phyloP scores from a whole-genome alignment of 2,113 vertebrate species.

The Hiodon tergisus region DNA sequence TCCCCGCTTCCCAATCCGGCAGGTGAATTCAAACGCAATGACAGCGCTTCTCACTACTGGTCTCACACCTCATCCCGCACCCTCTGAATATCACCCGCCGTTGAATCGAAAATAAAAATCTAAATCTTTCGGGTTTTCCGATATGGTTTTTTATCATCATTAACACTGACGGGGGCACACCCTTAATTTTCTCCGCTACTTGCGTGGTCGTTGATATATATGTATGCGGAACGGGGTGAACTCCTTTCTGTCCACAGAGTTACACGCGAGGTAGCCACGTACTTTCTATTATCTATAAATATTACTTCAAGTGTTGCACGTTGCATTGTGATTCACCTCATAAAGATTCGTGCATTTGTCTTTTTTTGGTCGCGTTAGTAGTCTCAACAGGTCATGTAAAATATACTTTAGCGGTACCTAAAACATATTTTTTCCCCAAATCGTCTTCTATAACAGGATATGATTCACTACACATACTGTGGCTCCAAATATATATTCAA shows the following conservation, averaged over 20 bases:
- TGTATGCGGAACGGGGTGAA: background rate
- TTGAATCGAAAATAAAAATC: conserved; percentile 4
- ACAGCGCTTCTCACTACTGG: conserved; percentile 26
- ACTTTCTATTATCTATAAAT: background rate
- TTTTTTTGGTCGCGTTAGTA: background rate
- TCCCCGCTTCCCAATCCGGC: conserved; percentile 1
- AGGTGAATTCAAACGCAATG: conserved; percentile 36
- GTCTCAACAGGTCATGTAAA: conserved; percentile 12
- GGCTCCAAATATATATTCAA: too few species aligned
- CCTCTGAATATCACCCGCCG: background rate
- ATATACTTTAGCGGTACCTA: background rate
- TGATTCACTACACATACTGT: too few species aligned
- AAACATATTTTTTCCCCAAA: too few species aligned
- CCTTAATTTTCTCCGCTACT: conserved; percentile 13
- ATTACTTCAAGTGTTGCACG: background rate
- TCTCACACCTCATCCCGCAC: background rate
- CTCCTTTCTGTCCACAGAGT: background rate
- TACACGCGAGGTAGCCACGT: conserved; percentile 6
- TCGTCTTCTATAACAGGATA: too few species aligned
- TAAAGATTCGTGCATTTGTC: background rate
- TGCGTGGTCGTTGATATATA: conserved; percentile 7
- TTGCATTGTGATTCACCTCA: background rate
- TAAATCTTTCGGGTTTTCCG: conserved; percentile 33
- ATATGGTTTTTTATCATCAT: conserved; percentile 65
- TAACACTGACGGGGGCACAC: conserved; percentile 58